These are phyloP conservation scores for Crypturellus undulatus DNA, from an alignment of 2,113 vertebrate species.

Conservation along the genomic window DNA sequence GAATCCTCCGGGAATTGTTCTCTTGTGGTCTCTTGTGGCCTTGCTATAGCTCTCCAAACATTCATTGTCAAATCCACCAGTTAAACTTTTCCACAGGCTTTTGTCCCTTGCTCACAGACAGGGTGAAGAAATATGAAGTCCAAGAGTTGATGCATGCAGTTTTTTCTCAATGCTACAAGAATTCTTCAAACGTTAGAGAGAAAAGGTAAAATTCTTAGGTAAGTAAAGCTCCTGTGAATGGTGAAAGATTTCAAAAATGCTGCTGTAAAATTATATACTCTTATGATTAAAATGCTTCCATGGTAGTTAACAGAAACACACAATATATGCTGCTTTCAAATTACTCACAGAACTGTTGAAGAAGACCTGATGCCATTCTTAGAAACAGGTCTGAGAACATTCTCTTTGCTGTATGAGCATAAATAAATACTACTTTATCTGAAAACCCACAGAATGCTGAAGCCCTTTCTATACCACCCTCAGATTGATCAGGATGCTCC, in stretches of 20 bases:
- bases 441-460: slow-evolving; percentile 2
- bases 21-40: no score
- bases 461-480: slow-evolving; percentile 13
- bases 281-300: slow-evolving; percentile 25
- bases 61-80: neutral
- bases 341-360: slow-evolving; percentile 38
- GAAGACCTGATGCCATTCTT: slow-evolving; percentile 49
- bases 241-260: neutral
- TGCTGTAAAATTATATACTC: slow-evolving; percentile 10
- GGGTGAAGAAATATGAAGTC: neutral
- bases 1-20: no score
- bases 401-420: neutral
- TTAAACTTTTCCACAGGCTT: neutral
- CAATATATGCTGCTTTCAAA: neutral
- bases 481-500: neutral
- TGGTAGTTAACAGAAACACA: slow-evolving; percentile 8
- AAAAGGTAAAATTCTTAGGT: neutral
- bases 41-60: neutral
- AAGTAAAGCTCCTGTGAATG: neutral
- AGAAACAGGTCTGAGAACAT: slow-evolving; percentile 48
- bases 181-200: neutral
- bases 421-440: slow-evolving; percentile 23
- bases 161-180: neutral
- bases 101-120: neutral
- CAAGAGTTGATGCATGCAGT: neutral